Evolutionary conservation across 2,797 vertebrate species (phyloP), one percentile per base, ranked within the genome.

Genomic region (Pseudochaenichthys georgianus): DNA sequence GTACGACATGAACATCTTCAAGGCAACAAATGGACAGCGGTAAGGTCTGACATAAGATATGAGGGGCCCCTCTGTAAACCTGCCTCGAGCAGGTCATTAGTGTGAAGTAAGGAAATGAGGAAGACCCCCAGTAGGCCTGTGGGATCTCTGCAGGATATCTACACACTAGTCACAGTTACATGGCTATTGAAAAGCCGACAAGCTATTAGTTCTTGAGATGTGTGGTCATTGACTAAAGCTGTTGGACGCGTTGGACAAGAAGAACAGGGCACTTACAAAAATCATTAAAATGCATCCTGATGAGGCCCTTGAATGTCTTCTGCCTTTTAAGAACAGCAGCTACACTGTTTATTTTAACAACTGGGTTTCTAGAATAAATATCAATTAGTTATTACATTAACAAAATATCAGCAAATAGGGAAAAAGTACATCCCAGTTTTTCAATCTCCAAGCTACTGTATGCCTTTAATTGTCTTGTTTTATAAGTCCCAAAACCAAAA

Each of bases 21-120:
- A 23, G 65, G 43, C 41, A 58, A 64, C 64, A 43, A 66, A 66
- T 47, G 3, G 5, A 46, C 16, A 41, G 13, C 0, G 8, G 17
- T 55, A 61, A 53, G 64, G 54, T 77, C 34, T 43, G n/a, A 43
- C 23, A 13, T 64, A 51, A 51, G n/a, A 58, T 61, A n/a, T 61
- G 4, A 28, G 15, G 34, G 3, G 4, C 19, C 43, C 41, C n/a
- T 65, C 60, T 66, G 41, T 78, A 62, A 62, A 70, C 70, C 46
- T 66, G 59, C 38, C 52, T 11, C 41, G n/a, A 64, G 19, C 16
- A 41, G 2, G 2, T n/a, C n/a, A 50, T 60, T 81, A 68, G 16
- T 60, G 48, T 34, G 50, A 28, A 43, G 34, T 38, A 28, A 50
- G 6, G 34, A 52, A 65, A 50, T 38, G 62, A 70, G 17, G 21